Base-by-base conservation (phyloP, 2,888 invertebrate species). In the Cryptocephalus primarius region DNA sequence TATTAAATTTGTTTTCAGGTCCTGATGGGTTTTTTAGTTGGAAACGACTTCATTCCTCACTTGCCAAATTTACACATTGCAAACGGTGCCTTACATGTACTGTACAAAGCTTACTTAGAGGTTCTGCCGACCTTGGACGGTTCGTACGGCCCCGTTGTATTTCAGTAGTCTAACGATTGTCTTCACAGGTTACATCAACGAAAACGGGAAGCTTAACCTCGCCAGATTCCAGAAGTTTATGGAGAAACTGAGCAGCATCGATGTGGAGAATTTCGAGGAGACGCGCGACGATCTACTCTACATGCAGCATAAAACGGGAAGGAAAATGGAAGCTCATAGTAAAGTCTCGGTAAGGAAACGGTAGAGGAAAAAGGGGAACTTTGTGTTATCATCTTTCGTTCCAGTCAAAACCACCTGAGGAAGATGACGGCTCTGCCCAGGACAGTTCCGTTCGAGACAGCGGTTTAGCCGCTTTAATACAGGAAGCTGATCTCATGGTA, bases 1-100 rank as follows among this genome's bases (percentile, higher is more conserved):
- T 2, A 22, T 4, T 22, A 22, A 22, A 33, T 11, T 38, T 48
- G 22, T 33, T 63, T 43, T 54, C 22, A 74, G 75, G 72, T 97
- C 32, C 69, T 97, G 12, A 92, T 97, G 92, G 92, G 94, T 1
- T 96, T 96, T 68, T 72, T 97, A 22, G 90, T 97, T 9, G 97
- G 97, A 52, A 99, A 99, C 66, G 97, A 99, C 71, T 99, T 99
- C 70, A 89, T 99, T 60, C 97, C 97, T 1, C 83, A 95, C 73
- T 75, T 97, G 53, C 97, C 97, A 2, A 85, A 93, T 69, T 78
- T 99, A 68, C 93, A 97, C 68, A 97, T 99, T 55, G 81, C 82
- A 56, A 85, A 88, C 62, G 91, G 92, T 61, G 92, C 93, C 10
- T 70, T 97, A 52, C 88, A 93, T 0, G 66, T 88, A 51, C 73